Percentiles rank a stretch among this genome's conserved stretches.
phyloP scores from a whole-genome alignment of 2,888 invertebrate species.

The Pseudococcus viburni region DNA sequence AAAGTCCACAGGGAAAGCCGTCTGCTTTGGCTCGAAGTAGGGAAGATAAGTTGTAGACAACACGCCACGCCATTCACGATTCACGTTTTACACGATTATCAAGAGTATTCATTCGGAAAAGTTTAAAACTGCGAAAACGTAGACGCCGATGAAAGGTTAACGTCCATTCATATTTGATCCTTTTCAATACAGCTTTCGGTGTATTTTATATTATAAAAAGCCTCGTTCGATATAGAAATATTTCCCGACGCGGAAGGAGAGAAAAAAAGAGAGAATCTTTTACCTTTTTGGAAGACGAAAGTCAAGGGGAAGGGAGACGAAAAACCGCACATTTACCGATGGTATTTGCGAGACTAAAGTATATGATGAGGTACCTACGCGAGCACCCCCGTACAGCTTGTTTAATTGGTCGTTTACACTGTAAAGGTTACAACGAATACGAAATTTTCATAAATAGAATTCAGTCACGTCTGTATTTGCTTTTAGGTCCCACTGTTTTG shows the following conservation, averaged over 20 bases:
- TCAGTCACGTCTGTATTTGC: constrained; percentile 62
- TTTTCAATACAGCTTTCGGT: background rate
- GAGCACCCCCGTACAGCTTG: background rate
- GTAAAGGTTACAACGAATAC: constrained; percentile 15
- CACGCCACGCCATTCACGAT: constrained; percentile 7
- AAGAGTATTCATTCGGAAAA: constrained; percentile 54
- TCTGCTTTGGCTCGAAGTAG: background rate
- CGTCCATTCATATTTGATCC: constrained; percentile 51
- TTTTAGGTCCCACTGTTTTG: constrained; percentile 56
- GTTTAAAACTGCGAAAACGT: constrained; percentile 48
- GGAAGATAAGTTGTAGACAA: constrained; percentile 39
- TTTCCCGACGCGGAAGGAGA: background rate
- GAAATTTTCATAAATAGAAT: constrained; percentile 42
- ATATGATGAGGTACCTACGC: background rate
- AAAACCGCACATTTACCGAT: constrained; percentile 9
- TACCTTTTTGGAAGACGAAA: background rate
- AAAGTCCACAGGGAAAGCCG: constrained; percentile 3
- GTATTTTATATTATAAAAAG: constrained; percentile 8
- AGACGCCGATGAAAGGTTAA: constrained; percentile 47
- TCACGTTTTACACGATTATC: constrained; percentile 49
- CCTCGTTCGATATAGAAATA: constrained; percentile 33
- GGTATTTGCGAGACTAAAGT: background rate
- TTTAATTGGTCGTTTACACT: constrained; percentile 46
- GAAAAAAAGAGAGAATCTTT: background rate
- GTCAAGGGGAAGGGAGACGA: background rate